These are phyloP conservation scores for Drosophila kikkawai DNA, from an alignment of 1,140 invertebrate genomes.

Conservation along the genomic window DNA sequence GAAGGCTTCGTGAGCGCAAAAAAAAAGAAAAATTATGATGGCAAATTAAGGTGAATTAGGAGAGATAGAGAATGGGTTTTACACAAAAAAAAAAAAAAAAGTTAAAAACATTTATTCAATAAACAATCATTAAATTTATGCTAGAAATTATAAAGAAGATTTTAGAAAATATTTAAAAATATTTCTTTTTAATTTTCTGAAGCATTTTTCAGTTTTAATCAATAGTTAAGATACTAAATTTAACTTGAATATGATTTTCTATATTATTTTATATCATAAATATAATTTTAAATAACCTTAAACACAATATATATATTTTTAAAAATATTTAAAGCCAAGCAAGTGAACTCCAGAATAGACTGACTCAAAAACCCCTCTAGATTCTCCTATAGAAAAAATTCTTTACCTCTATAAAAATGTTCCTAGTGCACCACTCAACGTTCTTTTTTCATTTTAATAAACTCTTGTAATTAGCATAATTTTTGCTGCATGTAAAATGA, in stretches of 20 bases:
- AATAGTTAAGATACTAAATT: too few relatives aligned
- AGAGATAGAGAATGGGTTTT: neutral
- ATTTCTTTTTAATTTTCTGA: too few relatives aligned
- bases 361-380: neutral
- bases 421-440: neutral
- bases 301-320: neutral
- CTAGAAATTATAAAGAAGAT: neutral
- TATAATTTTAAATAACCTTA: neutral
- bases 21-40: constrained; percentile 28
- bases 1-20: constrained; percentile 22
- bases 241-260: neutral
- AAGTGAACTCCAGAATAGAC: accelerated
- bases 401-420: neutral
- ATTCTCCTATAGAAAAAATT: neutral
- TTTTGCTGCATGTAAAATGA: constrained; percentile 48
- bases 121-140: neutral
- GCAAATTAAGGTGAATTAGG: constrained; percentile 60
- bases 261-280: neutral
- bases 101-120: neutral
- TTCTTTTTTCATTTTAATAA: constrained; percentile 19
- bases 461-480: constrained; percentile 63
- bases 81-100: neutral
- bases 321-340: neutral
- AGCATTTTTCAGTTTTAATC: too few relatives aligned
- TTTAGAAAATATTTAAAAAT: neutral